Evolutionary conservation across 2,888 invertebrate species (phyloP), one percentile per base, ranked within the genome.

Genomic region (Phanerotoma sp.): DNA sequence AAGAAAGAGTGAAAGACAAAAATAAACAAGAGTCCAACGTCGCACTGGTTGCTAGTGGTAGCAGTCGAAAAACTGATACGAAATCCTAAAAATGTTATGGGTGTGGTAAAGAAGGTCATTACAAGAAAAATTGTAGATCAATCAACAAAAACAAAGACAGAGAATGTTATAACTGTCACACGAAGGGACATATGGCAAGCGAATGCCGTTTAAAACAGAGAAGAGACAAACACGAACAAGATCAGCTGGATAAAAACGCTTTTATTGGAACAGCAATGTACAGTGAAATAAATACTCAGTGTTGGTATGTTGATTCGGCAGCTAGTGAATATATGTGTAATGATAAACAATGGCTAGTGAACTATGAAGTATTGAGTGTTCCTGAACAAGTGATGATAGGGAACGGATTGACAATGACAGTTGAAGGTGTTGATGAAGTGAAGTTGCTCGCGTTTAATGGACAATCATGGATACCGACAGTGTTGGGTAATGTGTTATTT

Each of bases 101-200:
- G 4, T 42, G 42, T 21, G 42, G 42, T n/a, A 42, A 42, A n/a
- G 42, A 5, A 10, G 42, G 42, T 5, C 42, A 42, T 18, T 13
- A 21, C 13, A 15, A 5, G 7, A 22, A n/a, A 9, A 22, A 15
- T 13, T 22, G 25, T 25, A 7, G 42, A 6, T 25, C 25, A 25
- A 25, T 5, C 5, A 25, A 25, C 5, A 21, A 42, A 5, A 25
- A 25, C 22, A 42, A 25, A 21, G 42, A 21, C 42, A 42, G 22
- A 42, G 22, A 25, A 15, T 42, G 42, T 18, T 25, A 21, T 15
- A 13, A 18, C 6, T 42, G 42, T 42, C 20, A 42, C 10, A 42
- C 20, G 21, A 11, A 21, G 13, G 42, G 42, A 18, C 42, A 25
- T 4, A 22, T 42, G 13, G 25, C 15, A 4, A 25, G 25, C 3